phyloP scores from a whole-genome alignment of 2,888 invertebrate species.

The Bellardia pandia region DNA sequence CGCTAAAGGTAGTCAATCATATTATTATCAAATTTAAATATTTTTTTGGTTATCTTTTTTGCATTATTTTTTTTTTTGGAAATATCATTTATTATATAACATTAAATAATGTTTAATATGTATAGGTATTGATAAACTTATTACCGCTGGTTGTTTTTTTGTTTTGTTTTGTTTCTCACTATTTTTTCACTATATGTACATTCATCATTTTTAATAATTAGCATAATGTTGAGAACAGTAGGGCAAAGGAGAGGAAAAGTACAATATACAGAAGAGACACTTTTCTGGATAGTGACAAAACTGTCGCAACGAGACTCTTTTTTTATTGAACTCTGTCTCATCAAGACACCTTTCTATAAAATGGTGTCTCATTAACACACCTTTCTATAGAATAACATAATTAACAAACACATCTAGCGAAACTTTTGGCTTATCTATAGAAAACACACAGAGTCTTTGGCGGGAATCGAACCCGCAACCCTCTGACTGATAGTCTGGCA shows the following conservation, averaged over 20 bases:
- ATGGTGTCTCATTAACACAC: no score
- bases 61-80: slow-evolving; percentile 18
- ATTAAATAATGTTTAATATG: slow-evolving; percentile 58
- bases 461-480: no score
- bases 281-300: no score
- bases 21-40: slow-evolving; percentile 72
- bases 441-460: no score
- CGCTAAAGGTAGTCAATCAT: slow-evolving; percentile 73
- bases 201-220: slow-evolving; percentile 28
- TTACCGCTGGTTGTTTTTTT: slow-evolving; percentile 32
- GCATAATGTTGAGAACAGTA: slow-evolving; percentile 20
- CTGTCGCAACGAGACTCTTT: no score
- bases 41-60: slow-evolving; percentile 25
- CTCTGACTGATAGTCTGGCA: no score
- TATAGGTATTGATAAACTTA: slow-evolving; percentile 49
- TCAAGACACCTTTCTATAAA: no score
- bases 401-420: no score
- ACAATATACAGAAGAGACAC: not conserved
- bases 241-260: not conserved
- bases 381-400: no score
- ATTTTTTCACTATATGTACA: not conserved
- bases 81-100: slow-evolving; percentile 63
- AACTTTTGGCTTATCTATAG: no score
- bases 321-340: no score
- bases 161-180: not conserved